Percentiles rank a stretch among this genome's conserved stretches.
phyloP scores from a whole-genome alignment of 2,888 invertebrate genomes.

The Apotomis capreana region DNA sequence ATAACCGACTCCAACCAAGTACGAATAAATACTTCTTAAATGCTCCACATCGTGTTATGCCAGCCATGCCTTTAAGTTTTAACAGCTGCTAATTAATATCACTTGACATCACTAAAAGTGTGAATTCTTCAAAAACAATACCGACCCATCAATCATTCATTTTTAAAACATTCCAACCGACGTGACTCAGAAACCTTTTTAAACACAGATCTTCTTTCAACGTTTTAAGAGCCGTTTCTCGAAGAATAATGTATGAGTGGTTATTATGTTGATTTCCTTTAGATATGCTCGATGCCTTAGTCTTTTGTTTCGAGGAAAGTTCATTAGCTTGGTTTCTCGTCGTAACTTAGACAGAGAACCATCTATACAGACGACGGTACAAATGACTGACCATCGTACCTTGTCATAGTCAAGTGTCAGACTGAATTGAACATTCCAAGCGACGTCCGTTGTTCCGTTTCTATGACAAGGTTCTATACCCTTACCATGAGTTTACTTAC shows the following conservation, averaged over 20 bases:
- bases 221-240: background rate
- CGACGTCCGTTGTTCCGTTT: background rate
- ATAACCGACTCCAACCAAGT: no score
- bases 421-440: background rate
- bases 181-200: slow-evolving; percentile 39
- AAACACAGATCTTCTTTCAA: background rate
- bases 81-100: slow-evolving; percentile 32
- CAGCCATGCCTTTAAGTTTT: slow-evolving; percentile 8
- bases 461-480: background rate
- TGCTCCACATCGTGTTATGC: background rate
- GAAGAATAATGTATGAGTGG: slow-evolving; percentile 37
- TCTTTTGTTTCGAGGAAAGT: slow-evolving; percentile 49
- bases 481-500: no score
- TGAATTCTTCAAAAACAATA: slow-evolving; percentile 51
- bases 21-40: no score
- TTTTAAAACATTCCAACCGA: slow-evolving; percentile 45
- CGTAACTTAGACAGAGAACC: background rate
- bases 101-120: slow-evolving; percentile 18
- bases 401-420: background rate
- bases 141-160: slow-evolving; percentile 57
- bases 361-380: background rate
- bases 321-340: slow-evolving; percentile 49
- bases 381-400: background rate
- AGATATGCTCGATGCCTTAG: slow-evolving; percentile 48
- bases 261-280: slow-evolving; percentile 63